Conservation (phyloP, 2,113 vertebrate species). For the Rhombomys opimus region DNA sequence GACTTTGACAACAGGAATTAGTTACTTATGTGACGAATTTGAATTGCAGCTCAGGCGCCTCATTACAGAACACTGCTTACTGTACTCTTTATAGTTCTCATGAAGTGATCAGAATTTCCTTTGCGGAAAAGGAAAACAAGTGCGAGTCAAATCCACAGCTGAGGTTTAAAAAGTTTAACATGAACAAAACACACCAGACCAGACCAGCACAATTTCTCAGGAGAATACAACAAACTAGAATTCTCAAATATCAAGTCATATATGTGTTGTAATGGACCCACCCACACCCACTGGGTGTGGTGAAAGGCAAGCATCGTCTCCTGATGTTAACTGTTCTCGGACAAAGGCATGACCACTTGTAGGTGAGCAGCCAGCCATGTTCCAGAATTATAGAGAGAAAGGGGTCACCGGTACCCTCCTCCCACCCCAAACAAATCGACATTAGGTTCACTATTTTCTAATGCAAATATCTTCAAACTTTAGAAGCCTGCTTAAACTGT, state of each 20-base stretch:
- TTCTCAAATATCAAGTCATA: conserved; percentile 23
- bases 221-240: conserved; percentile 13
- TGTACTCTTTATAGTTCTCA: not conserved
- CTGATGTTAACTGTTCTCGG: conserved; percentile 5
- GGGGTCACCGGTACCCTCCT: not conserved
- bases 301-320: not conserved
- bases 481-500: not conserved
- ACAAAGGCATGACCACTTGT: not conserved
- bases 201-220: not conserved
- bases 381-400: conserved; percentile 12
- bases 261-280: not conserved
- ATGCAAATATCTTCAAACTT: conserved; percentile 3
- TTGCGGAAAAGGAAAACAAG: not conserved
- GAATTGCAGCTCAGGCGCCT: not conserved
- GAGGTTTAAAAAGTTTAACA: not conserved
- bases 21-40: not conserved
- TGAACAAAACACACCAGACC: not conserved
- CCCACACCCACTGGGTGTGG: not conserved
- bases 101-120: not conserved
- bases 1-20: not conserved
- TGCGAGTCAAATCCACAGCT: conserved; percentile 9
- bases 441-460: conserved; percentile 34
- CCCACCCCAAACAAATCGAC: not conserved
- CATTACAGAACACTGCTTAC: not conserved
- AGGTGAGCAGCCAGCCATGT: not conserved